Percentiles rank a stretch among this genome's conserved stretches.
phyloP scores from a whole-genome alignment of 2,113 vertebrate species.

The Onychorhynchus coronatus region DNA sequence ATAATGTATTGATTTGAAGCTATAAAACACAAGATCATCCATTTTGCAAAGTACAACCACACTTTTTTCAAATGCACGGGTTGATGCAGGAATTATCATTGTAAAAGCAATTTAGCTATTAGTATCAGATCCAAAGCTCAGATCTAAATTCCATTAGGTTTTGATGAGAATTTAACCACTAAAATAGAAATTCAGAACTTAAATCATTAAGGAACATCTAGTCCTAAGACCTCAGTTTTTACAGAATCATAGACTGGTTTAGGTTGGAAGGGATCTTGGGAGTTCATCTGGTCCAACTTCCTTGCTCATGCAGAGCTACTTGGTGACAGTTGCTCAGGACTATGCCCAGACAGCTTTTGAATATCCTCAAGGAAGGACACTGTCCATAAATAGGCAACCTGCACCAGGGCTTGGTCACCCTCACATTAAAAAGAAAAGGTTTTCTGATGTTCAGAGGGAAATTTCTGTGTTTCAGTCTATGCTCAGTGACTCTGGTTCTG shows the following conservation, averaged over 20 bases:
- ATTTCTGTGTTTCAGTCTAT: not conserved
- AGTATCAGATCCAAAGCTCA: not conserved
- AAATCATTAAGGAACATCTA: not conserved
- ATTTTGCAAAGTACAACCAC: not conserved
- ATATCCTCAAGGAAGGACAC: not conserved
- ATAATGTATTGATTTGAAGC: not conserved
- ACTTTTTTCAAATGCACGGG: not conserved
- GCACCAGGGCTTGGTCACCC: not conserved
- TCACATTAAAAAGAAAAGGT: not conserved
- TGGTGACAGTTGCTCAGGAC: not conserved
- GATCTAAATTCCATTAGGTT: not conserved
- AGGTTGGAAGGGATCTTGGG: not conserved
- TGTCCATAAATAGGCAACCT: not conserved
- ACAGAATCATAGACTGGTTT: not conserved
- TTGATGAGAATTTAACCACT: not conserved
- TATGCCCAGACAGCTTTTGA: not conserved
- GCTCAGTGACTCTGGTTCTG: not conserved
- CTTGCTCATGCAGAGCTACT: not conserved
- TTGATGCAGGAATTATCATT: not conserved
- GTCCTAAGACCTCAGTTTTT: not conserved
- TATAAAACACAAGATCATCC: not conserved
- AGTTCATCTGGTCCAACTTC: not conserved
- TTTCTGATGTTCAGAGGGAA: not conserved
- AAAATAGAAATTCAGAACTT: not conserved
- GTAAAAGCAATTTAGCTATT: not conserved